Evolutionary conservation across 2,888 invertebrate genomes (phyloP), one percentile per base, ranked within the genome.

Genomic region (Buathra laborator): DNA sequence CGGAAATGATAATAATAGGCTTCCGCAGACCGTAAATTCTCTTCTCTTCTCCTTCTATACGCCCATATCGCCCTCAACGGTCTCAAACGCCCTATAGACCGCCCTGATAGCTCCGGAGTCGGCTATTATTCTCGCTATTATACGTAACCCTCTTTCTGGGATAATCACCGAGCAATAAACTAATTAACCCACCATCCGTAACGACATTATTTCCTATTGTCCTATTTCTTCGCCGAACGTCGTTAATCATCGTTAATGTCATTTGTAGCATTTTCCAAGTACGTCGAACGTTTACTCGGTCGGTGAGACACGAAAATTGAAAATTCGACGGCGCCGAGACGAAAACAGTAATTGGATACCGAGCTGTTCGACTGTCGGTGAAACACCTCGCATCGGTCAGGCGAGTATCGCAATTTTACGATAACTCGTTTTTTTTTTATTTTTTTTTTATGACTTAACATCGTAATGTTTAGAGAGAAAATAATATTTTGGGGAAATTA

Each of bases 1-100:
- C 82, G 82, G 82, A 85, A 82, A 85, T 82, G 78, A 85, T 85
- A 85, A 85, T 82, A 84, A 84, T 81, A 72, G 67, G 72, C 71
- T 84, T 84, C 81, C 77, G 67, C 77, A 71, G 72, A 76, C 72
- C 74, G 59, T 82, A 85, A 85, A 85, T 85, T 71, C 66, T 81
- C 84, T 67, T 37, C 37, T 7, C 80, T 7, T 7, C 80, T 71
- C 76, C 80, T 80, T 76, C 80, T 76, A 80, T 59, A 71, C 16
- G 71, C 43, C 29, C 66, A 24, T n/a, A 46, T 46, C 19, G 48
- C 29, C 14, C 7, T 10, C 19, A 29, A 48, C 43, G 56, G 56
- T n/a, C 32, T 62, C 48, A 62, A 37, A 37, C 37, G 37, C 37
- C 37, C 37, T 37, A 37, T 37, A 37, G 37, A 37, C 37, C 37